phyloP scores from a whole-genome alignment of 1,140 invertebrate genomes.

The Drosophila sturtevanti region DNA sequence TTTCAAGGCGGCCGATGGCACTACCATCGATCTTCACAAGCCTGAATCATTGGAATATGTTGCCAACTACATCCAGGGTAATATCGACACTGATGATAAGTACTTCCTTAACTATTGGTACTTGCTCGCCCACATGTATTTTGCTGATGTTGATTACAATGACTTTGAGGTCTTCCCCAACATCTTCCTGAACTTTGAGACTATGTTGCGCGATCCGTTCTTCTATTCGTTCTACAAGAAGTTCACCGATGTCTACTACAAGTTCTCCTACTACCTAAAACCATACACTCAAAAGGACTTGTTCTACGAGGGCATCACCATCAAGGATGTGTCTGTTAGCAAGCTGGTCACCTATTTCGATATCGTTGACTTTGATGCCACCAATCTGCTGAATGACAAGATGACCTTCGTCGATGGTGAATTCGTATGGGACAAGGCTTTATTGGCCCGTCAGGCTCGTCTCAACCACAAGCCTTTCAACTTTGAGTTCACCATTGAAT shows the following conservation, averaged over 20 bases:
- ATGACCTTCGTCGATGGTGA: conserved; percentile 74
- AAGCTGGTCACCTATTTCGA: conserved; percentile 89
- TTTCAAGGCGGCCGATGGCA: conserved; percentile 83
- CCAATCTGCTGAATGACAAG: conserved; percentile 85
- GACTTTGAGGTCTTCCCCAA: conserved; percentile 76
- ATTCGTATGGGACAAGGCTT: conserved; percentile 72
- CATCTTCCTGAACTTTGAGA: conserved; percentile 84
- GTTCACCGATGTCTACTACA: conserved; percentile 84
- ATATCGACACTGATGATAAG: conserved; percentile 86
- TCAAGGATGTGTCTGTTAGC: conserved; percentile 86
- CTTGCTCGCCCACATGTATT: conserved; percentile 83
- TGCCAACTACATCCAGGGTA: conserved; percentile 87
- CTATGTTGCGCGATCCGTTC: conserved; percentile 87
- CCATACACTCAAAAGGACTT: conserved; percentile 86
- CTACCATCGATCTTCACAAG: conserved; percentile 83
- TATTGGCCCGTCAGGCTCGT: conserved; percentile 82
- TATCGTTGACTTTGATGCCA: conserved; percentile 87
- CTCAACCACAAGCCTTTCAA: conserved; percentile 88
- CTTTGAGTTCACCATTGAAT: conserved; percentile 84
- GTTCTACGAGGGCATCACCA: conserved; percentile 85
- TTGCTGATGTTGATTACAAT: conserved; percentile 72
- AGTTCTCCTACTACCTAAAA: conserved; percentile 84
- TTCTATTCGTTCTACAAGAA: conserved; percentile 87
- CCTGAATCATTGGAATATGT: conserved; percentile 85
- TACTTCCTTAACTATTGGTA: conserved; percentile 85